phyloP scores from a whole-genome alignment of 2,888 invertebrate species.

The Spisula subtruncata region DNA sequence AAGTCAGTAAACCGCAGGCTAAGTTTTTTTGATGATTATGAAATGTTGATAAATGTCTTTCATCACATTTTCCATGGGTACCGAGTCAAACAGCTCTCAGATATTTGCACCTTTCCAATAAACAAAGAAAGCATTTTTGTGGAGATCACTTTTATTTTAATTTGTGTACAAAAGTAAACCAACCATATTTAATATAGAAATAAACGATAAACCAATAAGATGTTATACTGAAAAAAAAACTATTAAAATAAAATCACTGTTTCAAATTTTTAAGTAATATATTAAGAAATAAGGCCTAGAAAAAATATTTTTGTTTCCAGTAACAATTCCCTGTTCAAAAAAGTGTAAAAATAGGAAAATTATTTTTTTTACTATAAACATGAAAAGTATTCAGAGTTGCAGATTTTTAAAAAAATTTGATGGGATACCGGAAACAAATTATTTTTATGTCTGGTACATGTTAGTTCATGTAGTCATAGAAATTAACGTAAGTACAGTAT shows the following conservation, averaged over 20 bases:
- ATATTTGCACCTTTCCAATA: not conserved
- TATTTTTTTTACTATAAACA: too few relatives aligned
- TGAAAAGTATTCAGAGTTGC: too few relatives aligned
- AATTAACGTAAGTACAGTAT: not conserved
- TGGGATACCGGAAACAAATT: too few relatives aligned
- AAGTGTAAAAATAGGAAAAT: too few relatives aligned
- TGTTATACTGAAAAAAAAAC: not conserved
- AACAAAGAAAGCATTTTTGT: not conserved
- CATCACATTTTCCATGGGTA: not conserved
- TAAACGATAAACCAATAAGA: not conserved
- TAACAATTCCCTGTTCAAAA: too few relatives aligned
- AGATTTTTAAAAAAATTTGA: too few relatives aligned
- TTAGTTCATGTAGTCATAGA: too few relatives aligned
- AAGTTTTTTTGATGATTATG: too few relatives aligned
- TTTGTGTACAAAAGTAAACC: constrained; percentile 20
- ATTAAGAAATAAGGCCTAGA: not conserved
- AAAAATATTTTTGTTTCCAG: not conserved
- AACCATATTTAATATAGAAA: not conserved
- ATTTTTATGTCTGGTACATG: too few relatives aligned
- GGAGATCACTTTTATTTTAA: constrained; percentile 21
- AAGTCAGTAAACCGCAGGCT: too few relatives aligned
- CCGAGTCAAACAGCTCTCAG: not conserved
- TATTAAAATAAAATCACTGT: not conserved
- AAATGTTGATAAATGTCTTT: too few relatives aligned
- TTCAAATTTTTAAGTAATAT: not conserved